Conservation (phyloP, 2,888 invertebrate species). For the Mimumesa dahlbomi region DNA sequence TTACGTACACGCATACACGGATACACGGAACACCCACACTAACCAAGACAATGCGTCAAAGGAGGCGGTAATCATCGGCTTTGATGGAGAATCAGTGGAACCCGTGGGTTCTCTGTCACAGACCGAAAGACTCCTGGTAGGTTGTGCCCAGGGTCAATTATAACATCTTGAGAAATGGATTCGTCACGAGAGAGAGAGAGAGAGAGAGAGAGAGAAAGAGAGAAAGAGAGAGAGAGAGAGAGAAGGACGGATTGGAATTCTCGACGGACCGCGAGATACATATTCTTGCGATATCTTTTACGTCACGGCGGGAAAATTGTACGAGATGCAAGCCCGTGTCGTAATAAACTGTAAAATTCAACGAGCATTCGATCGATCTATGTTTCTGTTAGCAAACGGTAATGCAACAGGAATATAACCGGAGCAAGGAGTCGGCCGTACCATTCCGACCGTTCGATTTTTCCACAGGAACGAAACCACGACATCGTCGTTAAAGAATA, state of each 20-base stretch:
- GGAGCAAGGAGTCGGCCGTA: slow-evolving; percentile 29
- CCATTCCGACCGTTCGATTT: slow-evolving; percentile 51
- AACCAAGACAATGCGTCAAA: slow-evolving; percentile 51
- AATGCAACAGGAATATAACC: slow-evolving; percentile 17
- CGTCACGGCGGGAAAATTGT: slow-evolving; percentile 36
- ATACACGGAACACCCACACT: slow-evolving; percentile 12
- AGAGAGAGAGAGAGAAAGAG: not conserved
- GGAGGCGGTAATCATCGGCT: slow-evolving; percentile 34
- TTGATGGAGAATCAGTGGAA: slow-evolving; percentile 21
- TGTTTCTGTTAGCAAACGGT: slow-evolving; percentile 44
- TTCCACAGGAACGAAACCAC: slow-evolving; percentile 5
- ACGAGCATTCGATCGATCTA: not conserved
- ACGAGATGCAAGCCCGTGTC: not conserved
- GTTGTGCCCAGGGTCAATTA: slow-evolving; percentile 2
- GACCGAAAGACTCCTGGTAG: not conserved
- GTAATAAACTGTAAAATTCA: slow-evolving; percentile 9
- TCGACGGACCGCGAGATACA: not conserved
- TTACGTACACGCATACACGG: not conserved
- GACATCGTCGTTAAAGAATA: too few species aligned
- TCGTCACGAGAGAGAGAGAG: slow-evolving; percentile 10
- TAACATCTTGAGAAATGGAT: slow-evolving; percentile 26
- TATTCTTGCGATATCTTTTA: slow-evolving; percentile 10
- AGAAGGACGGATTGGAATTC: not conserved
- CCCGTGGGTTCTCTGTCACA: not conserved
- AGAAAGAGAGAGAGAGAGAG: too few species aligned